Conservation (phyloP, 2,113 vertebrate species). For the Ceyx margarethae region DNA sequence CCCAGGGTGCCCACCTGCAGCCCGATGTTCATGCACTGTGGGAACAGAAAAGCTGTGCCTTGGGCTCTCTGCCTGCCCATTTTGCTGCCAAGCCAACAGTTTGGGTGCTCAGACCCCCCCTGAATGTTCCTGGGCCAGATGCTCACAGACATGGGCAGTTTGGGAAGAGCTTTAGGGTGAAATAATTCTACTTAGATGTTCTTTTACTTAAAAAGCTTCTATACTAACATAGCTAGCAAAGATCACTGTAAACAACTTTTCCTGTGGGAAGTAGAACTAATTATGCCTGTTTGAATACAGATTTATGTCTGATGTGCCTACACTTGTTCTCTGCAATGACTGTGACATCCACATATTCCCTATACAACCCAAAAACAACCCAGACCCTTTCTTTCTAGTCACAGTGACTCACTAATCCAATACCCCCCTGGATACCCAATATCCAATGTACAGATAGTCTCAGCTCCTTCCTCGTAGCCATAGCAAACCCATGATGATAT, state of each 20-base stretch:
- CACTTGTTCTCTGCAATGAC: not conserved
- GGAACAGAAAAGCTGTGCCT: not conserved
- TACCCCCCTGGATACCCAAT: not conserved
- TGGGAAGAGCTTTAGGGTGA: not conserved
- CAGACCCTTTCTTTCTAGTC: not conserved
- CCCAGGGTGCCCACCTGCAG: too few species aligned
- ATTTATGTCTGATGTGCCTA: not conserved
- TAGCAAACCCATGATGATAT: not conserved
- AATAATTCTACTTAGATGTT: not conserved
- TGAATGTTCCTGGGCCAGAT: not conserved
- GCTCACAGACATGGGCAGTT: not conserved
- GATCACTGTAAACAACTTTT: not conserved
- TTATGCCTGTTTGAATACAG: not conserved
- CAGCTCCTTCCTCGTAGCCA: not conserved
- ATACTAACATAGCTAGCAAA: not conserved
- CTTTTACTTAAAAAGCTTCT: not conserved
- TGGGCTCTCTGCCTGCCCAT: not conserved
- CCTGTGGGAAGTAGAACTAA: not conserved
- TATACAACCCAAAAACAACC: not conserved
- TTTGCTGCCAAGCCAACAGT: not conserved
- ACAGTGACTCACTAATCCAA: not conserved
- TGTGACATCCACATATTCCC: not conserved
- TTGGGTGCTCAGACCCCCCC: not conserved
- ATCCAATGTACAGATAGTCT: not conserved
- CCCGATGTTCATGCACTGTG: rapidly evolving